Conservation (phyloP, 2,888 invertebrate genomes). For the Sclerodermus sp. region DNA sequence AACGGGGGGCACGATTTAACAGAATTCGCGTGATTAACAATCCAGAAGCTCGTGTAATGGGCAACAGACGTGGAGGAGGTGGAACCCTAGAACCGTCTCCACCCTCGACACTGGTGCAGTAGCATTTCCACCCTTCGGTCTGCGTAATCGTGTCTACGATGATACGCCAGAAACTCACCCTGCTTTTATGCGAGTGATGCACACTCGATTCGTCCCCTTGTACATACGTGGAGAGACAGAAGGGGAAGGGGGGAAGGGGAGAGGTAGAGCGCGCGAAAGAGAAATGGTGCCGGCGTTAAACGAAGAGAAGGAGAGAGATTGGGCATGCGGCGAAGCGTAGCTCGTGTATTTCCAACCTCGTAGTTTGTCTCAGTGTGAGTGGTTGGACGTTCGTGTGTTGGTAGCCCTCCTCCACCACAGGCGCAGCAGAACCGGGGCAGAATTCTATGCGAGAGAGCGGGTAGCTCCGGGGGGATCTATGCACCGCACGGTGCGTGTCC, state of each 20-base stretch:
- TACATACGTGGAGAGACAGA: neutral
- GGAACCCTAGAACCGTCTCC: too few species aligned
- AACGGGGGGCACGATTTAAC: too few species aligned
- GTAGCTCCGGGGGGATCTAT: too few species aligned
- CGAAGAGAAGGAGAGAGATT: neutral
- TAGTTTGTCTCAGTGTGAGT: neutral
- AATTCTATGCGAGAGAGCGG: too few species aligned
- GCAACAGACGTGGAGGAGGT: too few species aligned
- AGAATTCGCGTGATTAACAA: too few species aligned
- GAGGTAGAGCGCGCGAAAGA: too few species aligned
- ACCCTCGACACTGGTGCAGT: constrained; percentile 19
- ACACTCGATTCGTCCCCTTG: constrained; percentile 12
- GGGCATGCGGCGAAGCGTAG: constrained; percentile 15
- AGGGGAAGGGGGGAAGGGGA: neutral
- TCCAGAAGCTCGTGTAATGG: too few species aligned
- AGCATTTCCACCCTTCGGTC: constrained; percentile 16
- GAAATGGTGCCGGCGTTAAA: too few species aligned
- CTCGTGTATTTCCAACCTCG: constrained; percentile 10
- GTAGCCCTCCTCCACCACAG: too few species aligned
- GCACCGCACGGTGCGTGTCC: constrained; percentile 22
- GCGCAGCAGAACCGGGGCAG: too few species aligned
- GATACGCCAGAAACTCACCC: constrained; percentile 32
- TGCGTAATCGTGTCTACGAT: constrained; percentile 31
- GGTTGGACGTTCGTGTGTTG: constrained; percentile 7
- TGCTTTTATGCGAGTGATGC: constrained; percentile 23